Evolutionary conservation across 2,797 vertebrate species (phyloP).

Genomic region (Aldrovandia affinis): DNA sequence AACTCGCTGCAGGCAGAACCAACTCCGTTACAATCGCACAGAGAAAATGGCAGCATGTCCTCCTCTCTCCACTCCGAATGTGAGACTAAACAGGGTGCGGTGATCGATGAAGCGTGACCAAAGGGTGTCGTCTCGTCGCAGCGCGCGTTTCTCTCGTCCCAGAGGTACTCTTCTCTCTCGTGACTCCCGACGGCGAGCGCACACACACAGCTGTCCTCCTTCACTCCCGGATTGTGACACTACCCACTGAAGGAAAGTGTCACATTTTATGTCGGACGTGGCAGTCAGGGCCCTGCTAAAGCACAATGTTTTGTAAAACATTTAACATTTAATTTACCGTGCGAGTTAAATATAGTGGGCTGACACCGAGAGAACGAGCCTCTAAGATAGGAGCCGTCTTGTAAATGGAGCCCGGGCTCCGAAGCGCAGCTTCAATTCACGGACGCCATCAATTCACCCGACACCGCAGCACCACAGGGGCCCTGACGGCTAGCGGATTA

Average conservation of each 20-base stretch:
- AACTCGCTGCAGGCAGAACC: too few relatives aligned
- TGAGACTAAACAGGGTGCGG: neutral
- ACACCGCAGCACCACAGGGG: slow-evolving; percentile 48
- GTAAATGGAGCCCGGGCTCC: slow-evolving; percentile 50
- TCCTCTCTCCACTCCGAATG: neutral
- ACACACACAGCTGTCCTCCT: slow-evolving; percentile 7
- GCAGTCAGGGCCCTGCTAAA: slow-evolving; percentile 52
- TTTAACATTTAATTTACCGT: too few relatives aligned
- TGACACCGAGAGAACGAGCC: slow-evolving; percentile 41
- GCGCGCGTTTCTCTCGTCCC: too few relatives aligned
- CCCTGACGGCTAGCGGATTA: slow-evolving; percentile 49
- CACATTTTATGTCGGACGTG: slow-evolving; percentile 51
- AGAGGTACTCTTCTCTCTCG: neutral
- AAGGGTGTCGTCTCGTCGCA: neutral
- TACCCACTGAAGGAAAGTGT: slow-evolving; percentile 10
- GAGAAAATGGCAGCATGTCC: neutral
- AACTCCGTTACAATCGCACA: too few relatives aligned
- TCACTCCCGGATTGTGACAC: neutral
- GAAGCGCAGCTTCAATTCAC: slow-evolving; percentile 51
- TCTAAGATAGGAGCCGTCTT: slow-evolving; percentile 58
- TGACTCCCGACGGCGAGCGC: too few relatives aligned
- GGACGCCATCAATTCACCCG: slow-evolving; percentile 53
- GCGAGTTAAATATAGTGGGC: slow-evolving; percentile 58
- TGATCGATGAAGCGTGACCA: neutral
- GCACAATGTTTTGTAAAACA: slow-evolving; percentile 52